Evolutionary conservation across 2,113 vertebrate genomes (phyloP), one percentile per base, ranked within the genome.

Genomic region (Monopterus albus): DNA sequence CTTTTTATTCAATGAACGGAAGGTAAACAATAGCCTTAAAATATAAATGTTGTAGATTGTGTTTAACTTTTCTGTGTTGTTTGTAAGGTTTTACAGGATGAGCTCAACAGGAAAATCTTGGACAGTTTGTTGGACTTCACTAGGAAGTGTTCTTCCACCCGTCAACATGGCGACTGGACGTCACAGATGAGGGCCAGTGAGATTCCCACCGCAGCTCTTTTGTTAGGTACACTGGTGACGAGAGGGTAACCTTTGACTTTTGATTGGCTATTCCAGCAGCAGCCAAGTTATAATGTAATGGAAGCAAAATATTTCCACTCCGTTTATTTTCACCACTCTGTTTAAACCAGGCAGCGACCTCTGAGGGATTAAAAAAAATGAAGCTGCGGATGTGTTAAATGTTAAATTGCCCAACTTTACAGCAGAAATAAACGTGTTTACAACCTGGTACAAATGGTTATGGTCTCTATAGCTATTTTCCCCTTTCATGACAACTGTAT

Each of bases 131-230:
- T 94, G 69, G 86, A 86, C 78, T 99, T 98, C 91, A 91, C 95
- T 46, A 94, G 88, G 56, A 95, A 88, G 31, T 94, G 92, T 52
- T 92, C 94, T 20, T 88, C 84, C 40, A 86, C 79, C 2, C 91
- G 92, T 71, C 92, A 84, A 35, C 89, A 91, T 58, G 91, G 90
- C 71, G 85, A 94, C 75, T 98, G 96, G 96, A 82, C 89, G 15
- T 93, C 82, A 55, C 91, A 59, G 52, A 93, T 96, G 95, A 95
- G 95, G 69, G 93, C 92, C 71, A 95, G 83, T 72, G 98, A 99
- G 92, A 98, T 99, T 67, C 97, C 96, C 70, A 93, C 96, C 35
- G 98, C 98, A 29, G 97, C 97, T 57, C 91, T 99, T 46, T 78
- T 97, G 56, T 92, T 98, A 39, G 97, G 98, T 81, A 61, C 1